Percentiles rank a stretch among this genome's conserved stretches.
These are phyloP conservation scores for Stomorhina lunata DNA, from an alignment of 2,888 invertebrate species.

Conservation along the genomic window DNA sequence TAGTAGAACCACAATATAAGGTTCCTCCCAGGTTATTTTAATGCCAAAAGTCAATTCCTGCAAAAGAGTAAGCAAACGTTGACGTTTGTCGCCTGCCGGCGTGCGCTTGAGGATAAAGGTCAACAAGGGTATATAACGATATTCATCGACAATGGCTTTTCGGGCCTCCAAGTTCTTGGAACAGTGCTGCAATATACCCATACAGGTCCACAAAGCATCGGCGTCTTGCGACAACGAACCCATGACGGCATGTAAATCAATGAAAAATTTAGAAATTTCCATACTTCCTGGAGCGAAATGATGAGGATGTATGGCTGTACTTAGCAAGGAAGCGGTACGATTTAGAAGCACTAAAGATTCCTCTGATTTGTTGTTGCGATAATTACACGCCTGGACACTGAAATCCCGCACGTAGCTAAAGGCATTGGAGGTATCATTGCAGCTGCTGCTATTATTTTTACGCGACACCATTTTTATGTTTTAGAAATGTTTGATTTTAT, in stretches of 20 bases:
- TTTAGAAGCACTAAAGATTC: constrained; percentile 75
- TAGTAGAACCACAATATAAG: constrained; percentile 85
- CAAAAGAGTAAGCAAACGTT: constrained; percentile 72
- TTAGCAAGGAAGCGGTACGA: constrained; percentile 73
- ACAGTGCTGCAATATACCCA: constrained; percentile 75
- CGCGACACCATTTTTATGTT: constrained; percentile 26
- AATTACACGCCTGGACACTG: constrained; percentile 71
- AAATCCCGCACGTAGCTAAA: constrained; percentile 76
- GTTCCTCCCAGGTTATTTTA: constrained; percentile 89
- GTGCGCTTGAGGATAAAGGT: constrained; percentile 73
- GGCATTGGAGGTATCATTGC: constrained; percentile 67
- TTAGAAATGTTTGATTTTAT: not conserved
- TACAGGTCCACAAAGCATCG: constrained; percentile 76
- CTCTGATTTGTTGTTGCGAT: constrained; percentile 72
- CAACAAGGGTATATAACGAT: constrained; percentile 76
- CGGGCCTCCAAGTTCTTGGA: constrained; percentile 75
- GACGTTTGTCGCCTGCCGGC: constrained; percentile 72
- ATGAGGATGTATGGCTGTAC: constrained; percentile 67
- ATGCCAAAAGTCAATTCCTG: constrained; percentile 90
- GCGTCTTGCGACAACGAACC: constrained; percentile 71
- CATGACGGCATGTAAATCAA: constrained; percentile 77
- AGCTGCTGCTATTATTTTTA: constrained; percentile 58
- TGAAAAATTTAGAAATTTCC: constrained; percentile 76
- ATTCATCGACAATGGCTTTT: constrained; percentile 74
- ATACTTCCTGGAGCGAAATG: constrained; percentile 72